Percentiles rank a stretch among this genome's conserved stretches.
Conservation (phyloP, 1,140 invertebrate species). For the Drosophila oshimai region DNA sequence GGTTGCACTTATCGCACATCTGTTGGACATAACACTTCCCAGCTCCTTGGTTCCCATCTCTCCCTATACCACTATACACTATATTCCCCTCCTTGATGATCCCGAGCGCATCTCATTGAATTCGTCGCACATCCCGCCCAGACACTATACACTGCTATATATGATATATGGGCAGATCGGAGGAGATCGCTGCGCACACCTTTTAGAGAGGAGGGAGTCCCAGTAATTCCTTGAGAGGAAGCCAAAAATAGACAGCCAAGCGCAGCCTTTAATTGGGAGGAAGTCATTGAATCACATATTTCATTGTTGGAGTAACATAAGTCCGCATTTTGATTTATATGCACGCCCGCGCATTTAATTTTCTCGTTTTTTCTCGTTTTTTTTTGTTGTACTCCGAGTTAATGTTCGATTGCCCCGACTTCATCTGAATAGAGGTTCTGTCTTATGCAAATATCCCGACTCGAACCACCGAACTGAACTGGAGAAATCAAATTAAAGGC, state of each 20-base stretch:
- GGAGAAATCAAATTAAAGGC: slow-evolving; percentile 72
- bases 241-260: slow-evolving; percentile 32
- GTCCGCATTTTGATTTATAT: slow-evolving; percentile 80
- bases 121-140: slow-evolving; percentile 23
- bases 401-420: slow-evolving; percentile 36
- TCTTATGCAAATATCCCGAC: slow-evolving; percentile 56
- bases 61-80: background rate
- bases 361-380: background rate
- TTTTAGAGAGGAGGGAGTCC: background rate
- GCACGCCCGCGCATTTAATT: slow-evolving; percentile 71
- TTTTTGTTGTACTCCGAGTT: background rate
- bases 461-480: slow-evolving; percentile 12
- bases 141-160: background rate
- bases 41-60: slow-evolving; percentile 13
- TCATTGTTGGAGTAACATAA: slow-evolving; percentile 61
- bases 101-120: slow-evolving; percentile 36
- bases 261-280: slow-evolving; percentile 41
- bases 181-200: slow-evolving; percentile 5
- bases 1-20: slow-evolving; percentile 36
- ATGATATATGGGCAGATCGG: slow-evolving; percentile 34
- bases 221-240: slow-evolving; percentile 12
- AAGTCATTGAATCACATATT: slow-evolving; percentile 53
- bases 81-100: background rate
- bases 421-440: slow-evolving; percentile 9
- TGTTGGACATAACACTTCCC: slow-evolving; percentile 44